Conservation (phyloP, 2,797 vertebrate species). For the Staurois parvus region DNA sequence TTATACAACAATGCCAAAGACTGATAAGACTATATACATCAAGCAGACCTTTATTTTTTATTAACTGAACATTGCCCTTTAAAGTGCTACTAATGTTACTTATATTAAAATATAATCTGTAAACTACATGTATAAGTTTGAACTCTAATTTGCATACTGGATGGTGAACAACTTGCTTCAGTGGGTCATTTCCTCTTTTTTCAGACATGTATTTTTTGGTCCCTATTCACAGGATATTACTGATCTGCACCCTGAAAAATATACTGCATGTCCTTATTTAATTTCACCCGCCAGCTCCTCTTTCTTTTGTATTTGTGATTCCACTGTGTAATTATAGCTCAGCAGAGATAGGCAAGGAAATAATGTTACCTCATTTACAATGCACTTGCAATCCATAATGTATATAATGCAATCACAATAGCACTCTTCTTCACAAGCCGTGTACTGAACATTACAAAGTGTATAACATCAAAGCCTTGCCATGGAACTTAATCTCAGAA, state of each 20-base stretch:
- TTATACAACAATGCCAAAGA: too few relatives aligned
- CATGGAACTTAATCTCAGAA: slow-evolving; percentile 50
- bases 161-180: background rate
- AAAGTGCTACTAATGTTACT: too few relatives aligned
- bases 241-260: background rate
- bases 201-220: background rate
- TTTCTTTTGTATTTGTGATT: slow-evolving; percentile 39
- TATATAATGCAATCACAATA: slow-evolving; percentile 58
- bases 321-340: slow-evolving; percentile 46
- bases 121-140: background rate
- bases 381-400: slow-evolving; percentile 41
- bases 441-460: slow-evolving; percentile 48
- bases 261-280: background rate
- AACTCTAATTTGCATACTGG: background rate
- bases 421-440: slow-evolving; percentile 42
- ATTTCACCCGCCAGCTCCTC: slow-evolving; percentile 16
- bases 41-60: too few relatives aligned
- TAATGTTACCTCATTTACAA: slow-evolving; percentile 49
- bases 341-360: slow-evolving; percentile 43
- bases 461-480: slow-evolving; percentile 39
- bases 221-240: background rate
- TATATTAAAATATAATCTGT: too few relatives aligned
- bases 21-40: too few relatives aligned
- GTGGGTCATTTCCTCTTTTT: background rate
- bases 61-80: too few relatives aligned